Evolutionary conservation across 2,888 invertebrate genomes (phyloP).

Genomic region (Actias luna): DNA sequence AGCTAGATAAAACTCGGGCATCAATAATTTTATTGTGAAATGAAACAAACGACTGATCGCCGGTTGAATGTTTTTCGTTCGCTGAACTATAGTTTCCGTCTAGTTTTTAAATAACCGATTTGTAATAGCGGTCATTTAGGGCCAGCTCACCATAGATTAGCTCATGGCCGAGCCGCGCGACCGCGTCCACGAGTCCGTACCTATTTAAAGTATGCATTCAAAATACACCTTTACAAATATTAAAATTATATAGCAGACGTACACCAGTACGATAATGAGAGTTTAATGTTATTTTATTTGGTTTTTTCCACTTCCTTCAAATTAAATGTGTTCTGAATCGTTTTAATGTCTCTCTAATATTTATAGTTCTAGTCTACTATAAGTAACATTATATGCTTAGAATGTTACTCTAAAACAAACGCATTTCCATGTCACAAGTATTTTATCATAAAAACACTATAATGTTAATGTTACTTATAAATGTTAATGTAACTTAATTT

Average conservation of each 20-base stretch:
- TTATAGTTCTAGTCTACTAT: slow-evolving; percentile 8
- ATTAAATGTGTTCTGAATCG: neutral
- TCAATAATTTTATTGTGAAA: slow-evolving; percentile 33
- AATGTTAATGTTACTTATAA: no score
- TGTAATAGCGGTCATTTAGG: slow-evolving; percentile 41
- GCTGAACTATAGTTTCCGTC: slow-evolving; percentile 48
- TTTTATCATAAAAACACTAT: neutral
- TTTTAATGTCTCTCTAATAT: slow-evolving; percentile 6
- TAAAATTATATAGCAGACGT: slow-evolving; percentile 6
- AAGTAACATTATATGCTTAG: neutral
- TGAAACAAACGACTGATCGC: slow-evolving; percentile 49
- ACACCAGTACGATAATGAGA: slow-evolving; percentile 11
- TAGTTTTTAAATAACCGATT: slow-evolving; percentile 60
- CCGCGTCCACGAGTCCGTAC: neutral
- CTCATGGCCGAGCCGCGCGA: neutral
- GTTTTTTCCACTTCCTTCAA: slow-evolving; percentile 7
- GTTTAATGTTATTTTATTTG: slow-evolving; percentile 15
- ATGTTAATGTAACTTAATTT: no score
- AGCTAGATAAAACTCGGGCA: slow-evolving; percentile 11
- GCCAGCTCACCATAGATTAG: no score
- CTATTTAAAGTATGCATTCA: neutral
- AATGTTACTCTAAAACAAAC: neutral
- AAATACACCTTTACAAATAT: slow-evolving; percentile 9
- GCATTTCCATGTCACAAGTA: neutral
- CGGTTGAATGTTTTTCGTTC: slow-evolving; percentile 41